Base-by-base conservation (phyloP, 2,113 vertebrate species). In the Centropristis striata region DNA sequence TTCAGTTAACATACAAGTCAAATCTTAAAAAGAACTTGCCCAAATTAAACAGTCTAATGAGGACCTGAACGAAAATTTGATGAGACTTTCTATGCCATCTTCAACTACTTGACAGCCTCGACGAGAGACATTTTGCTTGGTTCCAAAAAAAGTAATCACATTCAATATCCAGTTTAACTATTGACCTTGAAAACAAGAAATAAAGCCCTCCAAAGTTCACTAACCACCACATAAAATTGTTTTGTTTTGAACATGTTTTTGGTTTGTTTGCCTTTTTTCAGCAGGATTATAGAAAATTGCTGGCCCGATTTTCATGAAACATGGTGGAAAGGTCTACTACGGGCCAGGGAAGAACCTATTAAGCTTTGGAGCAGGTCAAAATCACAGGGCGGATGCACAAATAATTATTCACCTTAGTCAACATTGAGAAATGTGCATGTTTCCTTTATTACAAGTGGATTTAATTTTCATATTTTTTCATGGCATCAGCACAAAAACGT, bases 1-100 rank as follows among this genome's bases (percentile, higher is more conserved):
- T 55, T 55, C 37, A 53, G 27, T 55, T 36, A 28, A 47, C 20
- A 47, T 21, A 47, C 46, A 60, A 21, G 20, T 67, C 11, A 49
- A 64, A 53, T 53, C 8, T 32, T 64, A 64, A 28, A 74, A 53
- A 36, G 44, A 61, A 53, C n/a, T 23, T 51, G 37, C 9, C 2
- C 15, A 60, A 28, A 51, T 42, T 20, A 12, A 51, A 61, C 11
- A 18, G 25, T 53, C 7, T 60, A 54, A 57, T 37, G 4, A 39
- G n/a, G 18, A 47, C 59, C 28, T 54, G 59, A 58, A 47, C 28
- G 27, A 28, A 3, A 44, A 41, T 64, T 64, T 55, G 23, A 57
- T 21, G 12, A 55, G 57, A 39, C 21, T 65, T 23, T 47, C n/a
- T 1, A 23, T 23, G 16, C 16, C 32, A 39, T 18, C 18, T 44